A percentile compares a stretch with the other conserved stretches of the same genome.
These are phyloP conservation scores for Fragum fragum DNA, from an alignment of 2,888 invertebrate species.

Conservation along the genomic window DNA sequence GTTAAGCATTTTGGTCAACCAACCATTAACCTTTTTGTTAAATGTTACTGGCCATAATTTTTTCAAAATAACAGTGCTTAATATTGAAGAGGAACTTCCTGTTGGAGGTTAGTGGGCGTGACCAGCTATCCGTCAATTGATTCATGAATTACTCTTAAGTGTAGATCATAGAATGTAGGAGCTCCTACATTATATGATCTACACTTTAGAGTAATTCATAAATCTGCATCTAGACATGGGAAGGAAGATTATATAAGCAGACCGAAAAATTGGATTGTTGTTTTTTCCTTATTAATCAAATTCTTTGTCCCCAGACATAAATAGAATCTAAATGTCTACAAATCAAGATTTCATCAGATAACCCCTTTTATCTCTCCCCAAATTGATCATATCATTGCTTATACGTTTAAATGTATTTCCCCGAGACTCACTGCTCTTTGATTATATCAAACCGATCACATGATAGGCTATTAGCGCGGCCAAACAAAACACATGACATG, in stretches of 20 bases:
- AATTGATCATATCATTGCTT: background rate
- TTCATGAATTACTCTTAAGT: too few relatives aligned
- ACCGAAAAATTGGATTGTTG: background rate
- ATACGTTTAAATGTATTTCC: background rate
- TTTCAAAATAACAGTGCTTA: too few relatives aligned
- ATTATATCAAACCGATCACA: background rate
- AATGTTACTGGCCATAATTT: too few relatives aligned
- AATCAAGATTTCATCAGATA: conserved; percentile 1
- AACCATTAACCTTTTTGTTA: too few relatives aligned
- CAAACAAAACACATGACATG: background rate
- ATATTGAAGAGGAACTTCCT: too few relatives aligned
- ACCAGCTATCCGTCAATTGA: too few relatives aligned
- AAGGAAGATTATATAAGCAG: background rate
- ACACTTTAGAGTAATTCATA: too few relatives aligned
- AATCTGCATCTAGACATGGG: too few relatives aligned
- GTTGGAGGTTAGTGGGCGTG: too few relatives aligned
- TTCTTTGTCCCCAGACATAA: background rate
- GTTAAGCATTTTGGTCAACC: too few relatives aligned
- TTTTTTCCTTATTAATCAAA: background rate
- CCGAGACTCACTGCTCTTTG: background rate
- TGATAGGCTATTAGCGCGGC: background rate
- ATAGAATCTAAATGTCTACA: conserved; percentile 1
- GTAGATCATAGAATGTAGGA: too few relatives aligned
- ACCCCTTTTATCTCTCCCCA: background rate
- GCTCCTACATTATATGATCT: too few relatives aligned